Evolutionary conservation across 2,797 vertebrate genomes (phyloP).

Genomic region (Spea hammondii): DNA sequence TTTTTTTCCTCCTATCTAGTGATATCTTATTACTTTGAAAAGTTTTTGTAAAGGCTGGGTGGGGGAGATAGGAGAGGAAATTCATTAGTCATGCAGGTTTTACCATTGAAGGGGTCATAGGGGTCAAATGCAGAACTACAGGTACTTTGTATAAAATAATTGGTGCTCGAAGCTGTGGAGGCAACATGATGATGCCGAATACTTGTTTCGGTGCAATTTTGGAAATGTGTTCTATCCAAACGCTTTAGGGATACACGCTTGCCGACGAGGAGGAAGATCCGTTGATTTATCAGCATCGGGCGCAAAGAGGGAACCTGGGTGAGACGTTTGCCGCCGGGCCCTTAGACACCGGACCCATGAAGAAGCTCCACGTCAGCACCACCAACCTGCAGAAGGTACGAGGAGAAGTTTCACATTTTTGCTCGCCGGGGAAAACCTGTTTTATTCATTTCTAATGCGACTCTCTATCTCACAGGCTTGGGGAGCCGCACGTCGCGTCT

Average conservation of each 20-base stretch:
- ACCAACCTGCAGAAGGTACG: conserved; percentile 94
- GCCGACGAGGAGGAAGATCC: conserved; percentile 97
- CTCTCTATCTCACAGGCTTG: conserved; percentile 77
- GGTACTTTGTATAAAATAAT: too few relatives aligned
- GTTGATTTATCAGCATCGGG: conserved; percentile 91
- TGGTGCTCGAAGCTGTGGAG: too few relatives aligned
- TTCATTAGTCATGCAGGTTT: too few relatives aligned
- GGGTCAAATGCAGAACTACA: too few relatives aligned
- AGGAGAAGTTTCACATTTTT: too few relatives aligned
- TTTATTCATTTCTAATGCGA: conserved; percentile 1
- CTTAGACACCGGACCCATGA: conserved; percentile 93
- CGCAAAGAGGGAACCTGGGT: conserved; percentile 82
- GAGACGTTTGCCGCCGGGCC: conserved; percentile 85
- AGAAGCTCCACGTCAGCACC: conserved; percentile 97
- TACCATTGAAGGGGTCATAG: not conserved
- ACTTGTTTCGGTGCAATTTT: too few relatives aligned
- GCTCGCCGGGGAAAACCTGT: too few relatives aligned
- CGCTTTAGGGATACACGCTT: conserved; percentile 89
- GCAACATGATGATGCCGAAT: too few relatives aligned
- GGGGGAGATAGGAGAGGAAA: too few relatives aligned
- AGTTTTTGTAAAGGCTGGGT: too few relatives aligned
- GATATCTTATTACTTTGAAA: too few relatives aligned
- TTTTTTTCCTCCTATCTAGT: too few relatives aligned
- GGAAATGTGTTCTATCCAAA: not conserved
- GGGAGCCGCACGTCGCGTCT: conserved; percentile 96